Evolutionary conservation across 2,113 vertebrate species (phyloP).

Genomic region (Vulpes lagopus): DNA sequence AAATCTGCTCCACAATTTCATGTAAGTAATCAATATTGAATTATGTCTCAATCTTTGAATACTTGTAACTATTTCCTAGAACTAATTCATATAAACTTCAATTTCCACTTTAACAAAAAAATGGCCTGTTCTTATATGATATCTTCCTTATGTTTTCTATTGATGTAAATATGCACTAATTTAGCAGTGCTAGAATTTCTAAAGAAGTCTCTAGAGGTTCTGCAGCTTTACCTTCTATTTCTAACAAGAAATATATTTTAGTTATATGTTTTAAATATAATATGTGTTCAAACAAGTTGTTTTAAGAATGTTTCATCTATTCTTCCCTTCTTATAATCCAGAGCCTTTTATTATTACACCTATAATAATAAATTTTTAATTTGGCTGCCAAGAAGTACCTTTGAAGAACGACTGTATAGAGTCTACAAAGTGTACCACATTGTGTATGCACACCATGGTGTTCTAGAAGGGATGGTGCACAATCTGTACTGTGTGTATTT

Average conservation of each 20-base stretch:
- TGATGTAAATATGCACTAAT: background rate
- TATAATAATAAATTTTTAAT: background rate
- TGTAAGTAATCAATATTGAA: background rate
- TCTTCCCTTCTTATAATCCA: background rate
- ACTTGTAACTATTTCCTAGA: background rate
- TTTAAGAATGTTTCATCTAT: background rate
- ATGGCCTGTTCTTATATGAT: background rate
- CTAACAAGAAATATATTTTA: background rate
- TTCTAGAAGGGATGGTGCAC: background rate
- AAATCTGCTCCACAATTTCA: background rate
- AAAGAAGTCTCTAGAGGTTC: background rate
- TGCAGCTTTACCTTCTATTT: background rate
- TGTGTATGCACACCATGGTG: too few relatives aligned
- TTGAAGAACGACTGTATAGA: background rate
- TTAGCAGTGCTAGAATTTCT: background rate
- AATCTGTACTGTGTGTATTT: background rate
- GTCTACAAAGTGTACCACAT: background rate
- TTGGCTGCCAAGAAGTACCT: background rate
- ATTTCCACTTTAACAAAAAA: background rate
- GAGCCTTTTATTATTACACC: background rate
- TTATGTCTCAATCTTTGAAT: background rate
- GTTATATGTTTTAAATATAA: background rate
- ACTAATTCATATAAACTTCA: background rate
- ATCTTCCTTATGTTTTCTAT: background rate
- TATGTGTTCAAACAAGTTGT: background rate